Percentiles rank a stretch among this genome's conserved stretches.
Evolutionary conservation across 2,888 invertebrate genomes (phyloP).

Genomic region (Trachelus iudaicus): DNA sequence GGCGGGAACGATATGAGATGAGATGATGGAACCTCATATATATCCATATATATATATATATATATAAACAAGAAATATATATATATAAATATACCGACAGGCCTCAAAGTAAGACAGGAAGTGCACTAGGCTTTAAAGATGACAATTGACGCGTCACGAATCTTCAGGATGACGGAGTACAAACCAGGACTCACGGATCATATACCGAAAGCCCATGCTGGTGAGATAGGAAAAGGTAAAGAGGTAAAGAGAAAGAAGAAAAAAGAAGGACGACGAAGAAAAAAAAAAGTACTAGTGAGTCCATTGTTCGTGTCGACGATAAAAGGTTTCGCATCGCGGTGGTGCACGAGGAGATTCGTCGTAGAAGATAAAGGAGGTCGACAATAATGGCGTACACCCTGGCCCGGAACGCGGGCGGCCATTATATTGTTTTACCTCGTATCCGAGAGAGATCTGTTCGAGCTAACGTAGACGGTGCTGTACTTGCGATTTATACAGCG

Average conservation of each 20-base stretch:
- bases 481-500: too few species aligned
- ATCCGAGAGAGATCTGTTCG: not conserved
- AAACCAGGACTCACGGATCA: too few species aligned
- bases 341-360: constrained; percentile 42
- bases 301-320: constrained; percentile 52
- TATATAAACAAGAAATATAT: constrained; percentile 1
- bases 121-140: too few species aligned
- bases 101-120: not conserved
- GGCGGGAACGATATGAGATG: too few species aligned
- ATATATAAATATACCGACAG: not conserved
- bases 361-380: constrained; percentile 55
- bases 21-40: constrained; percentile 17
- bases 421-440: constrained; percentile 46
- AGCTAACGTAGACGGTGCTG: too few species aligned
- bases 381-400: constrained; percentile 48
- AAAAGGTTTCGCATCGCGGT: constrained; percentile 54
- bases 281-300: not conserved
- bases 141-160: too few species aligned
- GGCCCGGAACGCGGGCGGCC: constrained; percentile 28
- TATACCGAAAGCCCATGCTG: too few species aligned
- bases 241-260: constrained; percentile 9
- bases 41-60: constrained; percentile 27
- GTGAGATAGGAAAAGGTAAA: not conserved
- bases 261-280: constrained; percentile 11
- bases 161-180: too few species aligned